These are phyloP conservation scores for Exephanes ischioxanthus DNA, from an alignment of 2,888 invertebrate species.

Conservation along the genomic window DNA sequence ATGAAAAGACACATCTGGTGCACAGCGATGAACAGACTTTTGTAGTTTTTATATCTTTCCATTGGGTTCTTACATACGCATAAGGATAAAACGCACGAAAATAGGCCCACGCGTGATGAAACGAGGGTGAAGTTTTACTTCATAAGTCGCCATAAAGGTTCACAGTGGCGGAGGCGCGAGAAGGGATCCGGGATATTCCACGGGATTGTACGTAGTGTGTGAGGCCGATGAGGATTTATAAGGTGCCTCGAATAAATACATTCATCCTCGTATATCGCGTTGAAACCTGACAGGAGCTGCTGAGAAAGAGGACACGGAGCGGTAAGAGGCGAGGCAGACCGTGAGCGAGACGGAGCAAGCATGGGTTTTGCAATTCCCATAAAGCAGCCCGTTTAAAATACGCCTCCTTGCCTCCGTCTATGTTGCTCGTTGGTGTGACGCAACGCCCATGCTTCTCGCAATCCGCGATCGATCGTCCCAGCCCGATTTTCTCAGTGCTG, in stretches of 20 bases:
- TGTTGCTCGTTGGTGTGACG: slow-evolving; percentile 61
- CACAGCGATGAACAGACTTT: background rate
- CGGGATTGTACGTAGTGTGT: slow-evolving; percentile 51
- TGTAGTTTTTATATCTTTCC: background rate
- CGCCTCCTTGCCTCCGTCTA: slow-evolving; percentile 37
- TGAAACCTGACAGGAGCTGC: slow-evolving; percentile 47
- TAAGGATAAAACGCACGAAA: background rate
- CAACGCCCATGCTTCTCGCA: slow-evolving; percentile 68
- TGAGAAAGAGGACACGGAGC: slow-evolving; percentile 50
- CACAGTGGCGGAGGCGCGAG: slow-evolving; percentile 20
- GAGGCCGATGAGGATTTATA: slow-evolving; percentile 72
- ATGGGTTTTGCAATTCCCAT: slow-evolving; percentile 71
- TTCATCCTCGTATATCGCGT: slow-evolving; percentile 61
- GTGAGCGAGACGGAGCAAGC: slow-evolving; percentile 26
- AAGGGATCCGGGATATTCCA: slow-evolving; percentile 46
- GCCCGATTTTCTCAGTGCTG: slow-evolving; percentile 22
- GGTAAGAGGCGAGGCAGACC: background rate
- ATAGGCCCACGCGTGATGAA: background rate
- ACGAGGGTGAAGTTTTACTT: background rate
- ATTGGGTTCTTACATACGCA: background rate
- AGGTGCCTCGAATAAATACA: slow-evolving; percentile 67
- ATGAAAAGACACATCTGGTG: background rate
- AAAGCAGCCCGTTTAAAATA: slow-evolving; percentile 68
- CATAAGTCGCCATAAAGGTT: background rate
- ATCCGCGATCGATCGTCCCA: slow-evolving; percentile 68